Evolutionary conservation across 2,888 invertebrate genomes (phyloP).

Genomic region (Ormyrus pomaceus): DNA sequence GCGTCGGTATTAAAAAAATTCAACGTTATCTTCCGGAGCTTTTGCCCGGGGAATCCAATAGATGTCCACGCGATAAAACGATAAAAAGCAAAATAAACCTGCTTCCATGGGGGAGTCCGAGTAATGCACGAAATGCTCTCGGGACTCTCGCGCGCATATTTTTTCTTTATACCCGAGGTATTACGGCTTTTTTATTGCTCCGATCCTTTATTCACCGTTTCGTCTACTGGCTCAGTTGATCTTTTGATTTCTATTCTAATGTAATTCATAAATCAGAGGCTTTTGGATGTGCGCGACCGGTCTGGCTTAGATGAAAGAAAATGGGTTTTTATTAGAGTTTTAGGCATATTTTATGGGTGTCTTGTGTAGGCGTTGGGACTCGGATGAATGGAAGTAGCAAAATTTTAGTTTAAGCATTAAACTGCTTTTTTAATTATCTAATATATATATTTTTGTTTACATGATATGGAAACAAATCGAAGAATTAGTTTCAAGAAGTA

Average conservation of each 20-base stretch:
- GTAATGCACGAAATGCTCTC: slow-evolving; percentile 48
- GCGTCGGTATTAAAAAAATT: slow-evolving; percentile 45
- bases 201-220: slow-evolving; percentile 38
- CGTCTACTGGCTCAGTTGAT: slow-evolving; percentile 17
- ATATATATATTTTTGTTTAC: no score
- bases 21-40: slow-evolving; percentile 39
- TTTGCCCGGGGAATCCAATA: slow-evolving; percentile 40
- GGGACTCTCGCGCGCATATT: slow-evolving; percentile 47
- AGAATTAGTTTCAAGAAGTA: no score
- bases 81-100: slow-evolving; percentile 45
- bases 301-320: neutral
- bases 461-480: no score
- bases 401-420: no score
- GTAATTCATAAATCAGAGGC: slow-evolving; percentile 32
- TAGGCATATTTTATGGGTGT: no score
- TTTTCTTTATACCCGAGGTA: slow-evolving; percentile 29
- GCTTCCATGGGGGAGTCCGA: slow-evolving; percentile 16
- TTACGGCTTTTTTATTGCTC: slow-evolving; percentile 11
- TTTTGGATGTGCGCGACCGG: neutral
- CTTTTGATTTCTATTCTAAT: slow-evolving; percentile 38
- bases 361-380: no score
- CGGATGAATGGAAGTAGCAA: no score
- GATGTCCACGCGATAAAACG: slow-evolving; percentile 46
- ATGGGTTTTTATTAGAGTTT: no score
- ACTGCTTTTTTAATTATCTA: no score